A percentile compares a stretch with the other conserved stretches of the same genome.
Evolutionary conservation across 2,888 invertebrate species (phyloP).

Genomic region (Ormia ochracea): DNA sequence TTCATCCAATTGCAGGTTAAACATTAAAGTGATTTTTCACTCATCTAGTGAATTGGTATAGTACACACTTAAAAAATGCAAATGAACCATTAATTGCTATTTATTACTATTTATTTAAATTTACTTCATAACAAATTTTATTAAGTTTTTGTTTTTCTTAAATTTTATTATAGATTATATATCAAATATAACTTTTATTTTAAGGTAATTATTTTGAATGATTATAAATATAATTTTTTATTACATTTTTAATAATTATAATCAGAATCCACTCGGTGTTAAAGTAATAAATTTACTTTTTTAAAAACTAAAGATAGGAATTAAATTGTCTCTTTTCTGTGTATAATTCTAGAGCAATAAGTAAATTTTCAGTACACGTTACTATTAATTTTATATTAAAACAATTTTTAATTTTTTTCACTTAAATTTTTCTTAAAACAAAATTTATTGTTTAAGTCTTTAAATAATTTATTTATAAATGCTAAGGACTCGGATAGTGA

Average conservation of each 20-base stretch:
- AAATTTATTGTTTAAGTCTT: conserved; percentile 29
- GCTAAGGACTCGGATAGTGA: too few species aligned
- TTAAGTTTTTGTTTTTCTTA: conserved; percentile 40
- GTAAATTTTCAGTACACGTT: not conserved
- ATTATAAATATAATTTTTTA: conserved; percentile 29
- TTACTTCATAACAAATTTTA: conserved; percentile 48
- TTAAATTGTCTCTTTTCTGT: not conserved
- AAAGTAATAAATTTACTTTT: conserved; percentile 35
- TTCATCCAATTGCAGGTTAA: too few species aligned
- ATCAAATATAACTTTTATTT: conserved; percentile 71
- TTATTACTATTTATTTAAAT: conserved; percentile 43
- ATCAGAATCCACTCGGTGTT: conserved; percentile 47
- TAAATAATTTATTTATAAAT: conserved; percentile 43
- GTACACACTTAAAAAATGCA: conserved; percentile 7
- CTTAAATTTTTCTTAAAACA: not conserved
- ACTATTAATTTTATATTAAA: not conserved
- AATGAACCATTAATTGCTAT: too few species aligned
- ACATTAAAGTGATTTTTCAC: too few species aligned
- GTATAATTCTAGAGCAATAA: not conserved
- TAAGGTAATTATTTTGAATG: conserved; percentile 43
- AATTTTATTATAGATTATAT: conserved; percentile 72
- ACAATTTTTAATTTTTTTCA: not conserved
- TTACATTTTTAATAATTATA: conserved; percentile 29
- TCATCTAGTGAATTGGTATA: too few species aligned
- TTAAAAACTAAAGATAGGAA: conserved; percentile 31